Evolutionary conservation across 2,888 invertebrate species (phyloP).

Genomic region (Volucella inflata): DNA sequence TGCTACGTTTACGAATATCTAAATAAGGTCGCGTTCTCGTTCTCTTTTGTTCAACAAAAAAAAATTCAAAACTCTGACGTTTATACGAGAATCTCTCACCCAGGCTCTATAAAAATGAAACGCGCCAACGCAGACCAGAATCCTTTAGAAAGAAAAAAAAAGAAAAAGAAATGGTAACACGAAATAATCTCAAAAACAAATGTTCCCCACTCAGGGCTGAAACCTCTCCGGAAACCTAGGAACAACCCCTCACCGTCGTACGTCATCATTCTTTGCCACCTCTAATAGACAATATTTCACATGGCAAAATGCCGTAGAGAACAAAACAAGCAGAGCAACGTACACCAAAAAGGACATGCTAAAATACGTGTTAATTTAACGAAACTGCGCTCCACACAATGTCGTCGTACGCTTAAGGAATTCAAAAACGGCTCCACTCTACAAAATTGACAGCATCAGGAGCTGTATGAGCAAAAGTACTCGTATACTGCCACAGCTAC

Average conservation of each 20-base stretch:
- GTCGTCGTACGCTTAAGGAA: slow-evolving; percentile 39
- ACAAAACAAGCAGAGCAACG: slow-evolving; percentile 17
- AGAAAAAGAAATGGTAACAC: slow-evolving; percentile 40
- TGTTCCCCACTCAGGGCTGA: slow-evolving; percentile 11
- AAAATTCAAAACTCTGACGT: no score
- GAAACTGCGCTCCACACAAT: slow-evolving; percentile 34
- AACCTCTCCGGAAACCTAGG: slow-evolving; percentile 9
- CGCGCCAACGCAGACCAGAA: no score
- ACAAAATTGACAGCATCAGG: slow-evolving; percentile 24
- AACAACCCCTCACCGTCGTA: neutral
- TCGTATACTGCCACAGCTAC: neutral
- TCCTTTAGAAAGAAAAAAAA: slow-evolving; percentile 18
- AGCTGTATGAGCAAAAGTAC: neutral
- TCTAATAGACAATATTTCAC: neutral
- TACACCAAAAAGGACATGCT: slow-evolving; percentile 39
- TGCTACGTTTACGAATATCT: no score
- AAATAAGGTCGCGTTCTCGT: no score
- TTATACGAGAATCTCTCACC: no score
- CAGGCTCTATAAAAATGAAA: no score
- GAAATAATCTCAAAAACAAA: slow-evolving; percentile 40
- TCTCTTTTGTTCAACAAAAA: no score
- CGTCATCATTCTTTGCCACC: neutral
- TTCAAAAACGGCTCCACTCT: slow-evolving; percentile 24
- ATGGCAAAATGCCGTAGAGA: slow-evolving; percentile 25
- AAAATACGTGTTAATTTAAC: slow-evolving; percentile 61